Conservation (phyloP, 2,113 vertebrate genomes). For the human (Homo sapiens) region DNA sequence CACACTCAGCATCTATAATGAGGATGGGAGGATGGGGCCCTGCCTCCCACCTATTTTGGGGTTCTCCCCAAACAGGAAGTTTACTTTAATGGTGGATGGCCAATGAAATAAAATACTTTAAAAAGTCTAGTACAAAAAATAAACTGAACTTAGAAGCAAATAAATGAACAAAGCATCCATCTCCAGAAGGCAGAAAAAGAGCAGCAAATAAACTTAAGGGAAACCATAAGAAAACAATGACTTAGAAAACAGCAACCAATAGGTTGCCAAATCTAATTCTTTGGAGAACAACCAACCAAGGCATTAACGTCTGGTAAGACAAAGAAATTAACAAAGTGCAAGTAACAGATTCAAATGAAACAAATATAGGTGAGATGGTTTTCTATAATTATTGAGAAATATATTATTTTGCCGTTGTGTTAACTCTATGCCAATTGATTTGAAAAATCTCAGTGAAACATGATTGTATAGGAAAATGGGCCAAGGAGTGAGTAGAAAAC, state of each 20-base stretch:
- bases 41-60: background rate
- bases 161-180: background rate
- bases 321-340: background rate
- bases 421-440: background rate
- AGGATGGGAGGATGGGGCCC: no score
- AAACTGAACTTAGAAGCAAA: background rate
- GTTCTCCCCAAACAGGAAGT: slow-evolving; percentile 2
- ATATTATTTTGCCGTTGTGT: background rate
- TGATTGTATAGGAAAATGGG: background rate
- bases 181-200: background rate
- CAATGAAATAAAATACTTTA: background rate
- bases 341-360: background rate
- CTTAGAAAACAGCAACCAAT: background rate
- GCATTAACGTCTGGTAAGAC: background rate
- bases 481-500: background rate
- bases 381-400: background rate
- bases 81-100: background rate
- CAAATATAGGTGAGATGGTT: background rate
- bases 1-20: accelerated
- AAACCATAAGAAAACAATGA: background rate
- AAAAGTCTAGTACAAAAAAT: background rate
- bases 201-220: background rate
- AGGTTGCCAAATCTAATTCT: background rate
- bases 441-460: background rate
- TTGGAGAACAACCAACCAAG: background rate